A percentile compares a stretch with the other conserved stretches of the same genome.
Conservation (phyloP, 2,888 invertebrate genomes). For the Nezara viridula region DNA sequence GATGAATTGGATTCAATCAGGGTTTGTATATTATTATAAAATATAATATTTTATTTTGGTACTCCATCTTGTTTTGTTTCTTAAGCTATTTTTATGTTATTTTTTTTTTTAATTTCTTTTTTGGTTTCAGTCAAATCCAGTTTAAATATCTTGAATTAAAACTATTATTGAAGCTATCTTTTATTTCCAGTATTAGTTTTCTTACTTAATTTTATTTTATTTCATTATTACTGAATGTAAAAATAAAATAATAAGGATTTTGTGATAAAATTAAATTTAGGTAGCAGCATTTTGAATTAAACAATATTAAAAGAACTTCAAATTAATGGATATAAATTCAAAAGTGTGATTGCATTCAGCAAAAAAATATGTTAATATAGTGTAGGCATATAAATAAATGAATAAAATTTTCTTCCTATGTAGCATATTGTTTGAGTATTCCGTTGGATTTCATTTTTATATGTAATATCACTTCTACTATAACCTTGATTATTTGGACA, state of each 20-base stretch:
- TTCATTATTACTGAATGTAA: not conserved
- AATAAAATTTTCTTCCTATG: too few species aligned
- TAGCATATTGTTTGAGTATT: too few species aligned
- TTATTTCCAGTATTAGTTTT: not conserved
- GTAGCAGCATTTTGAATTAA: not conserved
- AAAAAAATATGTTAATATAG: too few species aligned
- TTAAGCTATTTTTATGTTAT: not conserved
- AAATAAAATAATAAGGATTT: not conserved
- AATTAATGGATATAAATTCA: too few species aligned
- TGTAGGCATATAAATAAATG: too few species aligned
- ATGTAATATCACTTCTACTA: not conserved
- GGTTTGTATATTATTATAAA: constrained; percentile 69
- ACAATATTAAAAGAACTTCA: not conserved
- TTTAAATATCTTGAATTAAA: not conserved
- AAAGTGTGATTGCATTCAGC: too few species aligned
- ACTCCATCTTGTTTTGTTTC: not conserved
- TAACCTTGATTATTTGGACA: not conserved
- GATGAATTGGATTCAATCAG: constrained; percentile 88
- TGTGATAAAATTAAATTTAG: not conserved
- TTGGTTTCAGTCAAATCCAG: not conserved
- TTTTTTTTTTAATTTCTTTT: not conserved
- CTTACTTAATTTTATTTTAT: not conserved
- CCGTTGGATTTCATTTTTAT: not conserved
- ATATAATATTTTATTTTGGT: not conserved
- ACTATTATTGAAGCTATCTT: not conserved